These are phyloP conservation scores for Metopolophium dirhodum DNA, from an alignment of 1,140 invertebrate species.

Conservation along the genomic window DNA sequence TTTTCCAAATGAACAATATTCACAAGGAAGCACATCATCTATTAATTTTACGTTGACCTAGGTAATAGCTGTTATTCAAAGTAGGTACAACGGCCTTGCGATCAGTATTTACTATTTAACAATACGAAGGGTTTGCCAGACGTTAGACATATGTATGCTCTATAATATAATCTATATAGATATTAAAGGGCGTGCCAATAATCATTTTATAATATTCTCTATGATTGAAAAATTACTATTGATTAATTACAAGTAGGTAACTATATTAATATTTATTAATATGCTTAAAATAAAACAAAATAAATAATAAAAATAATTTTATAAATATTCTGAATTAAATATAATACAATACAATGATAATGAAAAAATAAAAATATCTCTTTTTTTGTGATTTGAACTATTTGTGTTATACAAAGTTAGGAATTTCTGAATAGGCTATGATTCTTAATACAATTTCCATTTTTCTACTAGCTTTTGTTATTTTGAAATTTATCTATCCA, in stretches of 20 bases:
- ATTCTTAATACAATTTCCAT: too few relatives aligned
- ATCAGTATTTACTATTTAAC: neutral
- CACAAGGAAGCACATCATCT: neutral
- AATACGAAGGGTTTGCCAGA: conserved; percentile 6
- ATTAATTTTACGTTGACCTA: conserved; percentile 7
- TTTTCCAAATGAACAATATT: neutral
- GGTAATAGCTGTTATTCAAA: neutral
- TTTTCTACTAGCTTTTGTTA: too few relatives aligned
- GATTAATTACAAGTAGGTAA: neutral
- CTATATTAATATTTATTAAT: neutral
- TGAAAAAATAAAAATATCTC: neutral
- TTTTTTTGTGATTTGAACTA: neutral
- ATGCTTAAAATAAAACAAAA: neutral
- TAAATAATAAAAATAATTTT: too few relatives aligned
- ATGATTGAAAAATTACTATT: too few relatives aligned
- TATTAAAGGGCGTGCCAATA: neutral
- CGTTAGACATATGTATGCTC: too few relatives aligned
- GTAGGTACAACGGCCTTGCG: neutral
- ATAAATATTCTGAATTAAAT: neutral
- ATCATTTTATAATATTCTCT: neutral
- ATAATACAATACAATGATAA: neutral
- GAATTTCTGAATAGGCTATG: neutral
- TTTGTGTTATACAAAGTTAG: neutral
- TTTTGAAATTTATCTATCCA: too few relatives aligned
- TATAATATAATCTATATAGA: neutral